Evolutionary conservation across 1,140 invertebrate genomes (phyloP).

Genomic region (Triops cancriformis): DNA sequence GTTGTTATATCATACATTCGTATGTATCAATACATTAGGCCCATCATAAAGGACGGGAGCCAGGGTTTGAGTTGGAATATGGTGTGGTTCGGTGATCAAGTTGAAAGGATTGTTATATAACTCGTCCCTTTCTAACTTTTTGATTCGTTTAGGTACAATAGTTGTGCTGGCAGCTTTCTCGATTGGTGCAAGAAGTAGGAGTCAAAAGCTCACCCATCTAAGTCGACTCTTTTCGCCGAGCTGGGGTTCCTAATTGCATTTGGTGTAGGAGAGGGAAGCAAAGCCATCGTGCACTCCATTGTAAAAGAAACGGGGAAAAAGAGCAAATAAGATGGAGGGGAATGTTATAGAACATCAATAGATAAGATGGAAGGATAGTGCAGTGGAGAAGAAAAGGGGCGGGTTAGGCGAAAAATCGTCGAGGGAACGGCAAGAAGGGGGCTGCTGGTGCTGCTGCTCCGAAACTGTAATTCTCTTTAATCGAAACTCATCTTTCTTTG

Average conservation of each 20-base stretch:
- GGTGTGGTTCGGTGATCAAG: too few species aligned
- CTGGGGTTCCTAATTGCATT: neutral
- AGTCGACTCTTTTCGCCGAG: conserved; percentile 7
- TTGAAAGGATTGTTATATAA: neutral
- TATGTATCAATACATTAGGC: too few species aligned
- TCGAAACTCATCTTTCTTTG: conserved; percentile 10
- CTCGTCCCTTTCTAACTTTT: neutral
- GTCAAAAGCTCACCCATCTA: conserved; percentile 1
- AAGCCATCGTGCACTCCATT: conserved; percentile 12
- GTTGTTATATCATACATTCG: too few species aligned
- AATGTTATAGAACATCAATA: conserved; percentile 14
- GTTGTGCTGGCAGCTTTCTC: neutral
- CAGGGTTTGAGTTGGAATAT: too few species aligned
- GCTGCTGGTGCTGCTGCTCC: neutral
- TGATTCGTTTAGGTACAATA: neutral
- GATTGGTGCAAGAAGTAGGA: neutral
- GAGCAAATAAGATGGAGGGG: neutral
- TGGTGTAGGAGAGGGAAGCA: neutral
- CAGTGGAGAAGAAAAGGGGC: conserved; percentile 3
- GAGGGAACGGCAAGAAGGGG: neutral
- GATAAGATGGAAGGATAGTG: neutral
- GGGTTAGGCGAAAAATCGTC: conserved; percentile 4
- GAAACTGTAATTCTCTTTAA: conserved; percentile 11
- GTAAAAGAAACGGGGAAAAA: neutral
- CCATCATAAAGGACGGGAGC: too few species aligned